phyloP scores from a whole-genome alignment of 2,797 vertebrate species.

The Otolemur crassicaudatus region DNA sequence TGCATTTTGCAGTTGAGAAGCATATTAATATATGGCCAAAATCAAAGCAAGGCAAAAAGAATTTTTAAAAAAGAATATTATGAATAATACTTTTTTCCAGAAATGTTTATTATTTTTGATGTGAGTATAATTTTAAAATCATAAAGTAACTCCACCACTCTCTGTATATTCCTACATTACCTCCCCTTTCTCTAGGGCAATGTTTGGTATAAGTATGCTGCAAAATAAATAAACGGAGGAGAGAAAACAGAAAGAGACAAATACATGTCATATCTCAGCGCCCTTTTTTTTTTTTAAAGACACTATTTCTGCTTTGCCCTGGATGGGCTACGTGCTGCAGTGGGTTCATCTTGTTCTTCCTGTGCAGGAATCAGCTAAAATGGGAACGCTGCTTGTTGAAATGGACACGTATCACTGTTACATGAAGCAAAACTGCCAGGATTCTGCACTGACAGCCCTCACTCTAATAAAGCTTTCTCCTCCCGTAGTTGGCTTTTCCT shows the following conservation, averaged over 20 bases:
- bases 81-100: background rate
- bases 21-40: background rate
- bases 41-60: background rate
- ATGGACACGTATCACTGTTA: background rate
- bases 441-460: background rate
- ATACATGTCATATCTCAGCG: background rate
- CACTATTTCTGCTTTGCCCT: background rate
- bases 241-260: background rate
- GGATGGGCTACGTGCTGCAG: background rate
- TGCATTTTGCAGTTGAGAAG: background rate
- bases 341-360: background rate
- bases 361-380: background rate
- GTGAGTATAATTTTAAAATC: background rate
- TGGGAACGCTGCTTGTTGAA: background rate
- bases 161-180: background rate
- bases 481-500: background rate
- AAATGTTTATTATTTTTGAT: background rate
- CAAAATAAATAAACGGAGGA: background rate
- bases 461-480: background rate
- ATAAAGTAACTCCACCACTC: background rate
- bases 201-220: background rate
- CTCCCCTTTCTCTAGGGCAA: background rate
- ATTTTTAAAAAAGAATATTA: background rate
- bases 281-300: background rate
- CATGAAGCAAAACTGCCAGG: background rate